These are phyloP conservation scores for Creontiades dilutus DNA, from an alignment of 2,888 invertebrate genomes.

Conservation along the genomic window DNA sequence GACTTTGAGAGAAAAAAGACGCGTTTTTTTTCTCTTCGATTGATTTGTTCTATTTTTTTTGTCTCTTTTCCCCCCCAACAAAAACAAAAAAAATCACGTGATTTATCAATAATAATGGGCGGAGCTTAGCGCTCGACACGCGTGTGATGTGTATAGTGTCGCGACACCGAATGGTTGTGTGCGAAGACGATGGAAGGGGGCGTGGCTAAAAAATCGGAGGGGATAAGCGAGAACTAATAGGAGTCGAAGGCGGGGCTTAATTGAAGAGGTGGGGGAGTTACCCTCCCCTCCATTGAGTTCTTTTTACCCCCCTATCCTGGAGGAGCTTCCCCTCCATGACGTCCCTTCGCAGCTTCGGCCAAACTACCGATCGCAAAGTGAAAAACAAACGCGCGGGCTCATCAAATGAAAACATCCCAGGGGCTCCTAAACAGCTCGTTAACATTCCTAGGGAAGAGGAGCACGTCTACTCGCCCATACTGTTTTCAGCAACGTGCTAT, in stretches of 20 bases:
- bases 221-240: neutral
- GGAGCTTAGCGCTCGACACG: slow-evolving; percentile 40
- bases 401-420: slow-evolving; percentile 52
- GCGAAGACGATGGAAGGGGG: slow-evolving; percentile 4
- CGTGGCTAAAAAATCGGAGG: neutral
- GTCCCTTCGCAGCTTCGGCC: neutral
- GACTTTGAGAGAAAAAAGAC: neutral
- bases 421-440: slow-evolving; percentile 48
- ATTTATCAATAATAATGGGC: slow-evolving; percentile 64
- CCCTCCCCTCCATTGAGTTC: neutral
- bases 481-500: too few species aligned
- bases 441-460: slow-evolving; percentile 33
- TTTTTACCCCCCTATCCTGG: neutral
- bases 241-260: neutral
- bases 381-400: slow-evolving; percentile 48
- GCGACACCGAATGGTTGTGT: slow-evolving; percentile 74
- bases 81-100: slow-evolving; percentile 1
- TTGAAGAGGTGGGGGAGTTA: neutral
- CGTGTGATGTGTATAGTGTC: slow-evolving; percentile 69
- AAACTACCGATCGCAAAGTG: neutral
- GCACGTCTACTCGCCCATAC: neutral
- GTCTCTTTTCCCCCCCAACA: neutral
- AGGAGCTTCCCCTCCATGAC: neutral
- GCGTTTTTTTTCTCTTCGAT: neutral
- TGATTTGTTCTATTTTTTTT: slow-evolving; percentile 2